A percentile compares a stretch with the other conserved stretches of the same genome.
These are phyloP conservation scores for Pelobates fuscus DNA, from an alignment of 2,113 vertebrate species.

Conservation along the genomic window DNA sequence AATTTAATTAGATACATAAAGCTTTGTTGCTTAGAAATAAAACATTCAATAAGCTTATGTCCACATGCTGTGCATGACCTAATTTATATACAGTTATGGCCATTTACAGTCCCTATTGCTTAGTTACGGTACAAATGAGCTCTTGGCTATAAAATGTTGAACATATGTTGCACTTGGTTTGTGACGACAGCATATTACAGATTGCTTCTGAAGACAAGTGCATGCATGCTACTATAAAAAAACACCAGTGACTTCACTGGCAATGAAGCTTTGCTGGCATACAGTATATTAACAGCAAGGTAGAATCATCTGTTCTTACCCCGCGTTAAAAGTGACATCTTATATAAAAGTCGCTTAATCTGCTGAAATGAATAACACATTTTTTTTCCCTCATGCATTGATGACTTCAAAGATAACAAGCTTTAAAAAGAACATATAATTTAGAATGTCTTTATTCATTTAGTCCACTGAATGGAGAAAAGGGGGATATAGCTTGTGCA, in stretches of 20 bases:
- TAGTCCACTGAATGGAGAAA: no score
- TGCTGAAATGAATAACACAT: neutral
- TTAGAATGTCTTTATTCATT: no score
- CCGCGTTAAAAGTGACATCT: neutral
- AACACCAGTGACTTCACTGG: constrained; percentile 6
- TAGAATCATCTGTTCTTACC: neutral
- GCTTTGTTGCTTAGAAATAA: neutral
- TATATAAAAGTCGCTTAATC: neutral
- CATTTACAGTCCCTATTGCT: constrained; percentile 35
- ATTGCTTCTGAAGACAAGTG: constrained; percentile 17
- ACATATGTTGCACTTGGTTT: constrained; percentile 45
- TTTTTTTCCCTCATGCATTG: no score
- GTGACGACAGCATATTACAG: constrained; percentile 46
- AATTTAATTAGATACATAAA: neutral
- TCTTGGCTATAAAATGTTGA: constrained; percentile 45
- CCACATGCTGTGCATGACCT: neutral
- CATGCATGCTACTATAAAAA: constrained; percentile 38
- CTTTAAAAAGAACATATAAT: no score
- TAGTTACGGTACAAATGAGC: constrained; percentile 37
- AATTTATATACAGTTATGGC: neutral
- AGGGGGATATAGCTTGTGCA: no score
- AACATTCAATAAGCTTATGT: constrained; percentile 21
- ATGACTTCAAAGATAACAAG: no score
- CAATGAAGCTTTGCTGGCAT: constrained; percentile 1
- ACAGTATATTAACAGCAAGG: constrained; percentile 5